These are phyloP conservation scores for Laticauda colubrina DNA, from an alignment of 2,113 vertebrate species.

Conservation along the genomic window DNA sequence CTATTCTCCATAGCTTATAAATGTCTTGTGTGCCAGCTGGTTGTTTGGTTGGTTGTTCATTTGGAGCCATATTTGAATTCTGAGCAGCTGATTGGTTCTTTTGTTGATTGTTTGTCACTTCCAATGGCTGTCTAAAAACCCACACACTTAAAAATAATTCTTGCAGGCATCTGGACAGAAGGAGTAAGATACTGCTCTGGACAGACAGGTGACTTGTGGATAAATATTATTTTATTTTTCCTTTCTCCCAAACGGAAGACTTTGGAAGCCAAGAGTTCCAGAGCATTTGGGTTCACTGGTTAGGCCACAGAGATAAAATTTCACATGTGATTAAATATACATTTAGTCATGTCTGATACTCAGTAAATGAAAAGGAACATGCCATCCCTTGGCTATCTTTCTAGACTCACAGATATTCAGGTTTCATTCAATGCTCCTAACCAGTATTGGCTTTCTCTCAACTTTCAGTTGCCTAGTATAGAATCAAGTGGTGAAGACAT, in stretches of 20 bases:
- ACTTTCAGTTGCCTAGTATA: background rate
- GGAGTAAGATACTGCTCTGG: background rate
- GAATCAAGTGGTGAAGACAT: background rate
- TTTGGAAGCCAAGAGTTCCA: background rate
- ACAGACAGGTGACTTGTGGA: background rate
- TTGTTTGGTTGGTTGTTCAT: too few relatives aligned
- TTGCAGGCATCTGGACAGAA: background rate
- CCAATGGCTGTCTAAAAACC: background rate
- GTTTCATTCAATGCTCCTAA: background rate
- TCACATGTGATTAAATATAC: conserved; percentile 5
- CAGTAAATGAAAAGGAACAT: background rate
- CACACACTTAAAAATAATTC: background rate
- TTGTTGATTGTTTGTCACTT: too few relatives aligned
- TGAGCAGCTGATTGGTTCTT: too few relatives aligned
- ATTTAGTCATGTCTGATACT: background rate
- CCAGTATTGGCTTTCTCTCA: background rate
- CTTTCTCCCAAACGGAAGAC: background rate
- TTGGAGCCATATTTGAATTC: too few relatives aligned
- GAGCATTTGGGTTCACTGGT: conserved; percentile 14
- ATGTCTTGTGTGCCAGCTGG: too few relatives aligned
- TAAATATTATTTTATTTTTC: background rate
- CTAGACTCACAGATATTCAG: background rate
- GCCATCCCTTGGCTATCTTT: background rate
- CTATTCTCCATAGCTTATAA: too few relatives aligned
- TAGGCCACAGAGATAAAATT: conserved; percentile 17